Percentiles rank a stretch among this genome's conserved stretches.
phyloP scores from a whole-genome alignment of 2,113 vertebrate species.

The Oenanthe oenanthe region DNA sequence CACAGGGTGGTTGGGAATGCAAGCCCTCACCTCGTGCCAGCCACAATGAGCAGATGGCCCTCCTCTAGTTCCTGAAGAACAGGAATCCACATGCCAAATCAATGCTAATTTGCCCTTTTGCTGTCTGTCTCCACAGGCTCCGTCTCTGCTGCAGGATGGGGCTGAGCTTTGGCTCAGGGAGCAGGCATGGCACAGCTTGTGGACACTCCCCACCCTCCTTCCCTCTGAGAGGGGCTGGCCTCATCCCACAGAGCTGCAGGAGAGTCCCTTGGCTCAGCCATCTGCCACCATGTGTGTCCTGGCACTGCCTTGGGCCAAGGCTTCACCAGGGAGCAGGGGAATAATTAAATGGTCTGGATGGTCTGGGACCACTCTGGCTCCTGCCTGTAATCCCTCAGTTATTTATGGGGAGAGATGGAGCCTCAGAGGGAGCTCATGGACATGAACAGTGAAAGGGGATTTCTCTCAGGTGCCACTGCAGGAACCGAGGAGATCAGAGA shows the following conservation, averaged over 20 bases:
- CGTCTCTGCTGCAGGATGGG: not conserved
- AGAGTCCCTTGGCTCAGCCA: conserved; percentile 33
- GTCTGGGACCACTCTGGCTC: too few species aligned
- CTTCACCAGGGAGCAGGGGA: not conserved
- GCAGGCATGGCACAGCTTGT: not conserved
- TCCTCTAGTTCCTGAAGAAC: conserved; percentile 53
- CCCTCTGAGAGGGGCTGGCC: not conserved
- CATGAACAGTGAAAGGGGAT: not conserved
- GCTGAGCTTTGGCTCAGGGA: not conserved
- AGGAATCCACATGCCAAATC: conserved; percentile 35
- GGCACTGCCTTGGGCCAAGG: not conserved
- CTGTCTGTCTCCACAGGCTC: conserved; percentile 55
- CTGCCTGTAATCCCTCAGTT: not conserved
- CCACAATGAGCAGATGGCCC: conserved; percentile 61
- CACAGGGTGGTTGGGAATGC: not conserved
- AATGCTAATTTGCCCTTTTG: conserved; percentile 69
- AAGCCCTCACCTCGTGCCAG: conserved; percentile 6
- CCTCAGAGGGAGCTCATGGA: not conserved
- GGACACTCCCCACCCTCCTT: not conserved
- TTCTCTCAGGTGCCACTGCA: not conserved
- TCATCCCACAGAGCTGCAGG: not conserved
- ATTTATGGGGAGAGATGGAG: not conserved
- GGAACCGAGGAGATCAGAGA: not conserved
- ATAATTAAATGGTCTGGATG: not conserved
- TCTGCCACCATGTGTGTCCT: not conserved